Evolutionary conservation across 2,888 invertebrate species (phyloP).

Genomic region (Dicyrtoma fusca): DNA sequence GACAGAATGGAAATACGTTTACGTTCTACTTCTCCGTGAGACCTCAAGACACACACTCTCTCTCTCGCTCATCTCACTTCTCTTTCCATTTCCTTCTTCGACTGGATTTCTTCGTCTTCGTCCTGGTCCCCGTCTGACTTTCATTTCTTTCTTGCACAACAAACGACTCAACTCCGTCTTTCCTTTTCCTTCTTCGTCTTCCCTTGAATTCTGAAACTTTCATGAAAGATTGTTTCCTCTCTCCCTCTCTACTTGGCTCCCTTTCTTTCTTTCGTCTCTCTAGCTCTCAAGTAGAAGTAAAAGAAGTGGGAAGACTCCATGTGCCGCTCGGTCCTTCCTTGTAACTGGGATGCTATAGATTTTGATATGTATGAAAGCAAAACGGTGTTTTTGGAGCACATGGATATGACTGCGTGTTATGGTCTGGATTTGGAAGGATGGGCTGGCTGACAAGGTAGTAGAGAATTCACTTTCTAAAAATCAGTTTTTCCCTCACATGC

Average conservation of each 20-base stretch:
- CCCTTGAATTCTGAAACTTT: slow-evolving; percentile 40
- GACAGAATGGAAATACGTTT: slow-evolving; percentile 23
- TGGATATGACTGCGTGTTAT: too few relatives aligned
- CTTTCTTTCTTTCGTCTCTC: slow-evolving; percentile 20
- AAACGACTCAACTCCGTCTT: slow-evolving; percentile 33
- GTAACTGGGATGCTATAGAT: background rate
- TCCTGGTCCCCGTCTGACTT: slow-evolving; percentile 9
- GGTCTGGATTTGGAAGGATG: too few relatives aligned
- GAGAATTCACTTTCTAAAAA: too few relatives aligned
- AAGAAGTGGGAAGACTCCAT: background rate
- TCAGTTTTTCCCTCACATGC: too few relatives aligned
- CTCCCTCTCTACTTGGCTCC: slow-evolving; percentile 12
- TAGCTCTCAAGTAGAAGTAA: background rate
- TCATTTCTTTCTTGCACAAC: slow-evolving; percentile 33
- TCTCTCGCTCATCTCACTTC: slow-evolving; percentile 4
- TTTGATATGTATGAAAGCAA: too few relatives aligned
- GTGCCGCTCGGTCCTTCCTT: background rate
- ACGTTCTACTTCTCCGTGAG: background rate
- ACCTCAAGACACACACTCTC: slow-evolving; percentile 23
- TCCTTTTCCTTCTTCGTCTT: slow-evolving; percentile 22
- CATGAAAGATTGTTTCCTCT: slow-evolving; percentile 42
- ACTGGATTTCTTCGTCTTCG: slow-evolving; percentile 4
- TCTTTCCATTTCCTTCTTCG: slow-evolving; percentile 2
- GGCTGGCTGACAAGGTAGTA: too few relatives aligned
- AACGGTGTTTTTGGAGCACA: too few relatives aligned